Evolutionary conservation across 2,113 vertebrate genomes (phyloP), one percentile per base, ranked within the genome.

Genomic region (Lampris incognitus): DNA sequence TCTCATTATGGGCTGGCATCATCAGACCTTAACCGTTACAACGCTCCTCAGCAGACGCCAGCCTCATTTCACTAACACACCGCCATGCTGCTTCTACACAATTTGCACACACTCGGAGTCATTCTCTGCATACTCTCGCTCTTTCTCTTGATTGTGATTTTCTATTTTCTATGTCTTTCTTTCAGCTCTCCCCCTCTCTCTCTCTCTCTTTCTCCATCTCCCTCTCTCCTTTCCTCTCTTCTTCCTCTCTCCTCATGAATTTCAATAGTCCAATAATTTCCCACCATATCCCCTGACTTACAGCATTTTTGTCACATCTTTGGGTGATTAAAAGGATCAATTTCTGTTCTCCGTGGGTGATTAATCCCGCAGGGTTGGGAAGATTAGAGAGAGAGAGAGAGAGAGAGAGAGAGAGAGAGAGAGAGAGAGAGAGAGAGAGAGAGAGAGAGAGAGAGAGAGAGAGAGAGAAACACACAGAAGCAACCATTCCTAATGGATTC

Each of bases 251-350:
- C 10, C 42, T 80, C 78, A 74, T 87, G 79, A 82, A 92, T 87
- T 90, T 87, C 79, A 89, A 89, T 86, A 72, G 79, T 70, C 83
- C 81, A 78, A 90, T 88, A 85, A 86, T 91, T 91, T 90, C 88
- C 89, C 81, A 87, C 83, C 76, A 81, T 74, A 85, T 85, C 83
- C 86, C 24, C 38, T 40, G 6, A 79, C 75, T 85, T 86, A 80
- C 72, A 76, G 80, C 57, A 36, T 80, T 89, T 89, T 88, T 91
- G 85, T 91, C 88, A 88, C 87, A 87, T 89, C 87, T 89, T 76
- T 79, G 72, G 79, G 85, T 88, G 90, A 90, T 89, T 92, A 90
- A 91, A 92, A 78, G 87, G 87, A 90, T 94, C 85, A 89, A 92
- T 93, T 90, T 88, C 87, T 81, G 79, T 85, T 87, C 90, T 83